A percentile compares a stretch with the other conserved stretches of the same genome.
Evolutionary conservation across 23 tunicate species (phyloP).

Genomic region (Ascidia mentula): DNA sequence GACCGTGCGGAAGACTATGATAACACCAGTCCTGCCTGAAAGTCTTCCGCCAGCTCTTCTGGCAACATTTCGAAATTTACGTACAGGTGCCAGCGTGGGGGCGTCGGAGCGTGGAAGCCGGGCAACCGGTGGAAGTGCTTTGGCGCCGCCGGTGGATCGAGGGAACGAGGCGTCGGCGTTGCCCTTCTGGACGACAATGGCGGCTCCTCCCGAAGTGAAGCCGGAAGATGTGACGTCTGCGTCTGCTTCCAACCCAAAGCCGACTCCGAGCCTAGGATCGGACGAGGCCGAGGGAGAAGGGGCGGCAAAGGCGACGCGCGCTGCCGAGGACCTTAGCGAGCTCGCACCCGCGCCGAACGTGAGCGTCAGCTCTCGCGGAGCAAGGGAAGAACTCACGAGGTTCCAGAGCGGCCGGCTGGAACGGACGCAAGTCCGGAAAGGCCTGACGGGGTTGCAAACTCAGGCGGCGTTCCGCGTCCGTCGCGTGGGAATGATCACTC

Average conservation of each 20-base stretch:
- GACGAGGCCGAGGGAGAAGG: neutral
- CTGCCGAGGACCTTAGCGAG: conserved; percentile 1
- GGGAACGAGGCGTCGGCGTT: conserved; percentile 1
- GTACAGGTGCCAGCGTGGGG: neutral
- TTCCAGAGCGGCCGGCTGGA: conserved; percentile 1
- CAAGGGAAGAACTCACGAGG: neutral
- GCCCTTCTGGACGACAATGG: neutral
- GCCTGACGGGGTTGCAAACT: neutral
- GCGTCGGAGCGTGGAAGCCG: neutral
- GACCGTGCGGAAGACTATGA: neutral
- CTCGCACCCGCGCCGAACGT: neutral
- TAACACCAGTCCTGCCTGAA: neutral
- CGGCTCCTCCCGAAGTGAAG: neutral
- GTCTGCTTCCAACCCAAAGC: neutral
- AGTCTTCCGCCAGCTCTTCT: conserved; percentile 12
- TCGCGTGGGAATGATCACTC: conserved; percentile 11
- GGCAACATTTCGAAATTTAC: neutral
- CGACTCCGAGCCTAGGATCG: conserved; percentile 6
- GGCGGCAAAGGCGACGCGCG: neutral
- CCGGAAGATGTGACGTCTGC: neutral
- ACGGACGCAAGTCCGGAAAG: neutral
- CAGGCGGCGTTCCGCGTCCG: neutral
- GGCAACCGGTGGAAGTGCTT: neutral
- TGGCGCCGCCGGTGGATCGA: conserved; percentile 2
- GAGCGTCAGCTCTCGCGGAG: neutral